phyloP scores from a whole-genome alignment of 2,113 vertebrate species.

The human region DNA sequence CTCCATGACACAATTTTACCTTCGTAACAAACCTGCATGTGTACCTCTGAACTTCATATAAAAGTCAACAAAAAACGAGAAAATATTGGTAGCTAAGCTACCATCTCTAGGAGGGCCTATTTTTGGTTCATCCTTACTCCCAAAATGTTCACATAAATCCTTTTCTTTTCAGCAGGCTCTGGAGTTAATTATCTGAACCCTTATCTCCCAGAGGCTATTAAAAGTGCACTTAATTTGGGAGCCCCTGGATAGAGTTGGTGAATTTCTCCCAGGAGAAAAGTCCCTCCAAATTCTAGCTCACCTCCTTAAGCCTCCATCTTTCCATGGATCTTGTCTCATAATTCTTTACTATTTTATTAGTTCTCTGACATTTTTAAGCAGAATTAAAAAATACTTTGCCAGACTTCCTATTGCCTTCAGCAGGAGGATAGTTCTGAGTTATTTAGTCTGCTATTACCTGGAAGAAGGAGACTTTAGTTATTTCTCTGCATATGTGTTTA shows the following conservation, averaged over 20 bases:
- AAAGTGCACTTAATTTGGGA: neutral
- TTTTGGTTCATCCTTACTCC: neutral
- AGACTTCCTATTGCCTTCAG: neutral
- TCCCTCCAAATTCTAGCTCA: neutral
- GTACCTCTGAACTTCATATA: too few species aligned
- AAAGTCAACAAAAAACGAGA: too few species aligned
- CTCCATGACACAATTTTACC: too few species aligned
- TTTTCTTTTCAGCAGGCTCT: too few species aligned
- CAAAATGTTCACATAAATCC: neutral
- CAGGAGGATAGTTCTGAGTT: neutral
- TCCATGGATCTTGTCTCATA: neutral
- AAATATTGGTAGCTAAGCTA: neutral
- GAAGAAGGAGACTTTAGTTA: neutral
- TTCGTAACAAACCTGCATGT: too few species aligned
- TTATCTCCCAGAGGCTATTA: neutral
- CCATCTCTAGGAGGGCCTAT: neutral
- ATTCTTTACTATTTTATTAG: neutral
- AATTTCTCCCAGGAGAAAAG: neutral
- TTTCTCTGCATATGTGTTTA: neutral
- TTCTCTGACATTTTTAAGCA: neutral
- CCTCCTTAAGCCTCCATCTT: neutral
- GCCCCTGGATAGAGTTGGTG: neutral
- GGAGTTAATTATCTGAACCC: neutral
- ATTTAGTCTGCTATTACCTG: neutral
- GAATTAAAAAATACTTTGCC: neutral